phyloP scores from a whole-genome alignment of 53 echinoderm and acorn worm species.

The Paracentrotus lividus region DNA sequence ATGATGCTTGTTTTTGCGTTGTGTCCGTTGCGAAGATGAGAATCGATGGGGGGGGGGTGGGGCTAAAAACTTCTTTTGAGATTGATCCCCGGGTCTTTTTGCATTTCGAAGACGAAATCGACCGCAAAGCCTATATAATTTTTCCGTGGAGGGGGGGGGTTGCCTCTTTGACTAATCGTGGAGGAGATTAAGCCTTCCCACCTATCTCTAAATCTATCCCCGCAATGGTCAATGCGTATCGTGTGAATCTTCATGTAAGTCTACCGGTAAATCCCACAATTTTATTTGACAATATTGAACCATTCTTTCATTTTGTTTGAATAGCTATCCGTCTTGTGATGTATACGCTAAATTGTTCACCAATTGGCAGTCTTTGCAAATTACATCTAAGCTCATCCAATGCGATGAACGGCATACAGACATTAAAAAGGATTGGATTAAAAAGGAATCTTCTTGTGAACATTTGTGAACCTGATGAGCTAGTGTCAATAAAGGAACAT shows the following conservation, averaged over 20 bases:
- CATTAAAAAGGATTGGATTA: conserved; percentile 18
- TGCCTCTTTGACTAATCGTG: neutral
- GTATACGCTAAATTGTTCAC: neutral
- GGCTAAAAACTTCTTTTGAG: too few relatives aligned
- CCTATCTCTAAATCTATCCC: neutral
- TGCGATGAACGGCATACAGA: neutral
- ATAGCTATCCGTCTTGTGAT: neutral
- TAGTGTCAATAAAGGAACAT: neutral
- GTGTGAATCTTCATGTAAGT: conserved; percentile 1
- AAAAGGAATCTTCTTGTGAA: neutral
- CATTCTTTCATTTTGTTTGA: neutral
- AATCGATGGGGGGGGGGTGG: too few relatives aligned
- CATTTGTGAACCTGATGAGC: neutral
- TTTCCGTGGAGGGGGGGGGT: neutral
- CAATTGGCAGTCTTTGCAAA: neutral
- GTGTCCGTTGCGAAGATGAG: too few relatives aligned
- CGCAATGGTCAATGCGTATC: conserved; percentile 15
- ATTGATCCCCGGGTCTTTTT: too few relatives aligned
- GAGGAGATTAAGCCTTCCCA: neutral
- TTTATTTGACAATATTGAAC: neutral
- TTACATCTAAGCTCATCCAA: neutral
- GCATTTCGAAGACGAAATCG: too few relatives aligned
- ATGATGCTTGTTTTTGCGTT: too few relatives aligned
- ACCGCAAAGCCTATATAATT: neutral
- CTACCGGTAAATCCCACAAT: neutral